A percentile compares a stretch with the other conserved stretches of the same genome.
phyloP scores from a whole-genome alignment of 2,888 invertebrate genomes.

The Idaea dimidiata region DNA sequence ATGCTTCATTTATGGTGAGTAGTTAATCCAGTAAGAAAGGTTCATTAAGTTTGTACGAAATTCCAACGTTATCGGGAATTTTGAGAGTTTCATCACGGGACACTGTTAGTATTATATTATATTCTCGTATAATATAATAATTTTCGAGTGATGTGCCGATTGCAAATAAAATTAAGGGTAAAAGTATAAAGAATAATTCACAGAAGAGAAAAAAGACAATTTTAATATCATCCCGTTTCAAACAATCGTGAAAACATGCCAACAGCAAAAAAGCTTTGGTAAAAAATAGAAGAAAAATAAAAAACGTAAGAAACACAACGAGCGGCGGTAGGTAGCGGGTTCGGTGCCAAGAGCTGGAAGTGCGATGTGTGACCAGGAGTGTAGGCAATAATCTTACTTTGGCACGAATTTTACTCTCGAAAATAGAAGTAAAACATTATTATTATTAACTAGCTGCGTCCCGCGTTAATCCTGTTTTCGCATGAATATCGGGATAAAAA shows the following conservation, averaged over 20 bases:
- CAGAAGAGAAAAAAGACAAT: neutral
- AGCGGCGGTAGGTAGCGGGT: conserved; percentile 2
- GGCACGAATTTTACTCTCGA: neutral
- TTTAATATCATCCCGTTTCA: neutral
- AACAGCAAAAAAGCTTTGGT: neutral
- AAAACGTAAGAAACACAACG: neutral
- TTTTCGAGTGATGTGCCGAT: no score
- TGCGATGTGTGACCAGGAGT: conserved; percentile 1
- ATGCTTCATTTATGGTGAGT: no score
- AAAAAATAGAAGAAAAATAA: neutral
- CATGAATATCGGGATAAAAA: no score
- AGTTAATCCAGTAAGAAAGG: no score
- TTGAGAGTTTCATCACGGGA: no score
- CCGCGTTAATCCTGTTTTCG: no score
- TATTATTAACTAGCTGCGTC: neutral
- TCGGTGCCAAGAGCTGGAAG: neutral
- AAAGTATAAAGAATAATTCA: neutral
- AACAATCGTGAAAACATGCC: neutral
- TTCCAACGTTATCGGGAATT: no score
- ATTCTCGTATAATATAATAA: no score
- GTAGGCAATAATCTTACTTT: neutral
- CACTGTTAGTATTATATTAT: no score
- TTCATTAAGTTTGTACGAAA: no score
- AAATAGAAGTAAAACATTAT: neutral
- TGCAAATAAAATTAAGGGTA: no score